Percentiles rank a stretch among this genome's conserved stretches.
Evolutionary conservation across 2,888 invertebrate species (phyloP).

Genomic region (Tipula vernalis): DNA sequence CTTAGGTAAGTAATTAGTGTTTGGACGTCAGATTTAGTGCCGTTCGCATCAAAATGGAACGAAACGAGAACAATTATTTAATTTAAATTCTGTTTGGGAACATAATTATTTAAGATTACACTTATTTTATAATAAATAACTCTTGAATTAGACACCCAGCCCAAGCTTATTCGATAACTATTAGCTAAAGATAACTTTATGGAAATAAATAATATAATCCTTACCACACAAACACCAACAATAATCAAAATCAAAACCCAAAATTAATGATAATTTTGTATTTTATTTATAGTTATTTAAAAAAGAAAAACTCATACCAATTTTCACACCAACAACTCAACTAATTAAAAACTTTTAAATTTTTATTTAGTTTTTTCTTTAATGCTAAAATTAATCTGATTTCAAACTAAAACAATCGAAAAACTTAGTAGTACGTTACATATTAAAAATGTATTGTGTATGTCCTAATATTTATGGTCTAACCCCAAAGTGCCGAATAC

Average conservation of each 20-base stretch:
- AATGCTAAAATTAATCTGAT: not conserved
- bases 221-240: not conserved
- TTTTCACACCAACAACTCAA: not conserved
- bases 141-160: too few relatives aligned
- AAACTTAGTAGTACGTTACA: not conserved
- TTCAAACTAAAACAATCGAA: not conserved
- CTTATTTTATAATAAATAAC: too few relatives aligned
- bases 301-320: not conserved
- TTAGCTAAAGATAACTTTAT: not conserved
- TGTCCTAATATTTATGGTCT: not conserved
- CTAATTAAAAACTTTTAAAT: not conserved
- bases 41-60: too few relatives aligned
- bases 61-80: too few relatives aligned
- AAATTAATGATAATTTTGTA: not conserved
- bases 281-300: not conserved
- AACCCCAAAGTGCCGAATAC: not conserved
- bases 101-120: too few relatives aligned
- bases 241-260: not conserved
- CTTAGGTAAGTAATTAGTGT: too few relatives aligned
- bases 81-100: too few relatives aligned
- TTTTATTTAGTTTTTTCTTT: not conserved
- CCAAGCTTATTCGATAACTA: not conserved
- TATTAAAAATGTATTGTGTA: not conserved
- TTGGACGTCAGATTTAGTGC: too few relatives aligned
- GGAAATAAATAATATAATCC: not conserved